phyloP scores from a whole-genome alignment of 2,888 invertebrate genomes.

The Drosophila cracens region DNA sequence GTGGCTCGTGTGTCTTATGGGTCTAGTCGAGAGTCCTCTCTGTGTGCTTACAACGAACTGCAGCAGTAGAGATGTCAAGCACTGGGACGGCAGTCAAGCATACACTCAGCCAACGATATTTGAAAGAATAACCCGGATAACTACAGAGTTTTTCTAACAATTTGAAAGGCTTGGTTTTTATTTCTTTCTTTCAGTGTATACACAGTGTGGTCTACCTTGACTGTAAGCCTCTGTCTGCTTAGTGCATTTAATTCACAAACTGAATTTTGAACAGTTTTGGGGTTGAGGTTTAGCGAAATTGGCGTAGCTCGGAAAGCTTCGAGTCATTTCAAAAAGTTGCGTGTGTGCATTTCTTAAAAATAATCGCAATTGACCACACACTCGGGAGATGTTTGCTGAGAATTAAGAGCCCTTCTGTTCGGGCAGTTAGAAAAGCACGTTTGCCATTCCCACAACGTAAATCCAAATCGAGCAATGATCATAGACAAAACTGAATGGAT shows the following conservation, averaged over 20 bases:
- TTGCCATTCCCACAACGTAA: constrained; percentile 10
- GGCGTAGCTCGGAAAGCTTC: not conserved
- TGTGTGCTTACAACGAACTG: constrained; percentile 33
- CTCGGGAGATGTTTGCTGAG: not conserved
- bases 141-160: not conserved
- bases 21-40: constrained; percentile 12
- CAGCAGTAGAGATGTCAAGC: constrained; percentile 36
- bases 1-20: constrained; percentile 1
- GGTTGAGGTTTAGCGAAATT: not conserved
- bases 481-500: constrained; percentile 31
- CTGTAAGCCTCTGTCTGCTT: constrained; percentile 1
- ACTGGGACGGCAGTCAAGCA: constrained; percentile 13
- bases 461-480: constrained; percentile 56
- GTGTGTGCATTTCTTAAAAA: not conserved
- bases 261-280: not conserved
- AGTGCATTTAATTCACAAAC: constrained; percentile 24
- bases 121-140: not conserved
- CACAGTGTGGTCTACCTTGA: constrained; percentile 2
- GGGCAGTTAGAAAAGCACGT: not conserved
- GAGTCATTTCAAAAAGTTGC: not conserved
- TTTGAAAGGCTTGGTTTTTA: too few relatives aligned
- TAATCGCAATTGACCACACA: not conserved
- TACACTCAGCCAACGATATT: constrained; percentile 2
- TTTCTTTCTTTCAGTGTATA: not conserved
- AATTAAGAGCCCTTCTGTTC: not conserved